Conservation (phyloP, 2,797 vertebrate genomes). For the Pipistrellus pipistrellus region DNA sequence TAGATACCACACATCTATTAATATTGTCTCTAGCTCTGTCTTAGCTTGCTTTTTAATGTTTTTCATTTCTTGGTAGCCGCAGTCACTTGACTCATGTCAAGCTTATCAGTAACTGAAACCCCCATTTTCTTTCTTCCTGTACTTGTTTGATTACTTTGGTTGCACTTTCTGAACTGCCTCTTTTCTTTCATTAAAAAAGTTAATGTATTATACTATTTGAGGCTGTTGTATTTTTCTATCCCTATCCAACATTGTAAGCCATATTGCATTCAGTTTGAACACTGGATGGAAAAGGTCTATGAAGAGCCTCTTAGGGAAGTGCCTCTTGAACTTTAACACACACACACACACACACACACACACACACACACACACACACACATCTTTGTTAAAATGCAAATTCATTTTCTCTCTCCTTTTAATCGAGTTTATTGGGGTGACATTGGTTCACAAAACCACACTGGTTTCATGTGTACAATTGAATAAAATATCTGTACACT, state of each 20-base stretch:
- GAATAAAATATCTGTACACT: background rate
- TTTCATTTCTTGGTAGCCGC: background rate
- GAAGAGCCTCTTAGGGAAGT: slow-evolving; percentile 10
- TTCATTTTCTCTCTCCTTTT: background rate
- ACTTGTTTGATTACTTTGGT: slow-evolving; percentile 54
- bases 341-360: background rate
- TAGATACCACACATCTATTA: background rate
- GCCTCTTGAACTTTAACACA: slow-evolving; percentile 17
- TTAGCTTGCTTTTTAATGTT: slow-evolving; percentile 53
- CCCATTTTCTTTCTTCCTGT: slow-evolving; percentile 64
- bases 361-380: no score
- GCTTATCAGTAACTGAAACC: slow-evolving; percentile 58
- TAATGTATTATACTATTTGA: background rate
- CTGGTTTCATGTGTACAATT: background rate
- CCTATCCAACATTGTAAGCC: background rate
- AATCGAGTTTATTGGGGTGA: background rate
- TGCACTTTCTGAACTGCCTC: slow-evolving; percentile 45
- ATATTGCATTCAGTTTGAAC: background rate
- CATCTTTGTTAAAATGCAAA: slow-evolving; percentile 49
- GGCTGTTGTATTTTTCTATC: background rate
- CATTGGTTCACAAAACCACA: background rate
- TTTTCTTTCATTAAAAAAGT: background rate
- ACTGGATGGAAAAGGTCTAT: background rate
- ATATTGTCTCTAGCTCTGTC: background rate
- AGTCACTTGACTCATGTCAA: slow-evolving; percentile 68